A percentile compares a stretch with the other conserved stretches of the same genome.
These are phyloP conservation scores for Trichogramma evanescens DNA, from an alignment of 2,888 invertebrate genomes.

Conservation along the genomic window DNA sequence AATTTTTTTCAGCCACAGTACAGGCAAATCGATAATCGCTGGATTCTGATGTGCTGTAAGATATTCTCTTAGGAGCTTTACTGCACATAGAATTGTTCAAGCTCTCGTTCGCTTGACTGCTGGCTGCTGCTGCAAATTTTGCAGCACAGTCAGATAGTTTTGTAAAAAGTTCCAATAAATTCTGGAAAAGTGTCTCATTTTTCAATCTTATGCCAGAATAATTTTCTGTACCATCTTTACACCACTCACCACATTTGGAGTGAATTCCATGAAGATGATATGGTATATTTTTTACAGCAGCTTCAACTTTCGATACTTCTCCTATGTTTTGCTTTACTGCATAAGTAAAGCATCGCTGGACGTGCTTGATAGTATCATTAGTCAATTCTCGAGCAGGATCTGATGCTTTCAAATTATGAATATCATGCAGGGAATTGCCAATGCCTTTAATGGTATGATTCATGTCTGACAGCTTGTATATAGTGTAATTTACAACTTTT, in stretches of 20 bases:
- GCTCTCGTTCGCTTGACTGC: slow-evolving; percentile 20
- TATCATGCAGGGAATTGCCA: slow-evolving; percentile 4
- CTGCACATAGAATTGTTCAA: slow-evolving; percentile 15
- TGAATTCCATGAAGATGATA: slow-evolving; percentile 10
- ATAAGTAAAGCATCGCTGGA: slow-evolving; percentile 12
- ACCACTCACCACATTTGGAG: slow-evolving; percentile 14
- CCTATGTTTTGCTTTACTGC: slow-evolving; percentile 13
- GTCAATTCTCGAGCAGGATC: slow-evolving; percentile 5
- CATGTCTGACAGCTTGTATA: slow-evolving; percentile 13
- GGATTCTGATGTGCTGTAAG: slow-evolving; percentile 15
- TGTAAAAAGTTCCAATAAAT: slow-evolving; percentile 4
- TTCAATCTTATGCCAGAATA: neutral
- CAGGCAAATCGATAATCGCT: slow-evolving; percentile 16
- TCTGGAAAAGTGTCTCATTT: slow-evolving; percentile 10
- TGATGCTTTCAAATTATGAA: neutral
- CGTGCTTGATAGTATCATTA: slow-evolving; percentile 12
- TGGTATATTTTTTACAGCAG: slow-evolving; percentile 15
- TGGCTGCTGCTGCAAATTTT: slow-evolving; percentile 17
- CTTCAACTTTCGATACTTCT: neutral
- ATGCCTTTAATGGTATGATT: slow-evolving; percentile 12
- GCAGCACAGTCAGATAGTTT: slow-evolving; percentile 9
- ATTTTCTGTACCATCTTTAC: slow-evolving; percentile 13
- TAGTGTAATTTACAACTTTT: neutral
- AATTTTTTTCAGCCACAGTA: slow-evolving; percentile 6
- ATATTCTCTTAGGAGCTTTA: slow-evolving; percentile 14